Base-by-base conservation (phyloP, 2,113 vertebrate genomes). In the Suricata suricatta region DNA sequence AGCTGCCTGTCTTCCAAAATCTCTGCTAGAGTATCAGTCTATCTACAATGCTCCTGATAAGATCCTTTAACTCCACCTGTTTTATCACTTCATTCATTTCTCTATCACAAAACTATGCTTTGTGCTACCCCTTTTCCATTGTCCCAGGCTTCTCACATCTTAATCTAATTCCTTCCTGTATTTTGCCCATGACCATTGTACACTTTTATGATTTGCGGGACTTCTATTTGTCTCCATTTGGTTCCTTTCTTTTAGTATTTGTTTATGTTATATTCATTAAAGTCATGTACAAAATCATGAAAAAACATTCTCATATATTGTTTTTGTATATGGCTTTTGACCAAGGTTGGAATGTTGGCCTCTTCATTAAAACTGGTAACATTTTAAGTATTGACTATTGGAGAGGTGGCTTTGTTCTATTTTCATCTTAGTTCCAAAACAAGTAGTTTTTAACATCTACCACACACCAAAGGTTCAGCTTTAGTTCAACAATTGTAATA, bases 371-470 rank as follows among this genome's bases (percentile, higher is more conserved):
- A 38, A 92, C 3, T 8, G 16, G 15, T 71, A 89, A 74, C 54
- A 89, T 23, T 93, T 44, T 80, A 91, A 81, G 33, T 93, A 27
- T 27, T 95, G 27, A 57, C 82, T 91, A 31, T 33, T 84, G 35
- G 15, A 5, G 8, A 76, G 31, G 27, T 87, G 16, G 13, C 68
- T 72, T 74, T 96, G 76, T 94, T 95, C 63, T 97, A 87, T 66
- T 95, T 98, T 95, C 35, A 92, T 85, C 4, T 76, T 87, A 64
- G 77, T 93, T 95, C 33, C 54, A 90, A 88, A 95, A 72, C 25
- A 96, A 95, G 25, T 50, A 52, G 21, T 54, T 97, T 86, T 76
- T 81, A 52, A 31, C 10, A 63, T 96, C 85, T 89, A n/a, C 31
- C 63, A 90, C 50, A 80, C 3, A 27, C 47, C 47, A 64, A 8